Percentiles rank a stretch among this genome's conserved stretches.
phyloP scores from a whole-genome alignment of 2,797 vertebrate species.

The Lophius americanus region DNA sequence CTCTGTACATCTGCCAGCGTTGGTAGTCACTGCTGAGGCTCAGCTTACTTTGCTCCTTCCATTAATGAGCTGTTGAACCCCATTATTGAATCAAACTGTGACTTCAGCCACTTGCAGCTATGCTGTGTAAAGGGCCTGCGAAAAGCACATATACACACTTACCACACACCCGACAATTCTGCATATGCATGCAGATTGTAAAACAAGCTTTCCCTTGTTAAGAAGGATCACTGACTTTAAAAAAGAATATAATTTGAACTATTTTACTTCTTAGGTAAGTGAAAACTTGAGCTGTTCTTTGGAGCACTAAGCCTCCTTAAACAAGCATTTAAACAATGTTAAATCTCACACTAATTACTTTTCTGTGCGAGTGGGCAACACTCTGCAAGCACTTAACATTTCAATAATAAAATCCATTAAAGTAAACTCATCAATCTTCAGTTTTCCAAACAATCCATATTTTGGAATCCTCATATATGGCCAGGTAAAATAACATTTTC shows the following conservation, averaged over 20 bases:
- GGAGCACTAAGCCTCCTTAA: neutral
- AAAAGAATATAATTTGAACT: slow-evolving; percentile 29
- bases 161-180: slow-evolving; percentile 37
- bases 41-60: slow-evolving; percentile 64
- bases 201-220: slow-evolving; percentile 74
- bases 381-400: slow-evolving; percentile 34
- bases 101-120: slow-evolving; percentile 76
- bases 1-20: slow-evolving; percentile 39
- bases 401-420: slow-evolving; percentile 21
- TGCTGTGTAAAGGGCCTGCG: slow-evolving; percentile 64
- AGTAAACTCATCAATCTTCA: neutral
- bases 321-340: slow-evolving; percentile 3
- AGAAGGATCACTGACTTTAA: slow-evolving; percentile 42
- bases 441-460: slow-evolving; percentile 49
- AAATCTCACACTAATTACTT: slow-evolving; percentile 8
- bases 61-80: slow-evolving; percentile 74
- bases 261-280: slow-evolving; percentile 37
- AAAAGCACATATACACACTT: slow-evolving; percentile 5
- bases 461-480: slow-evolving; percentile 57
- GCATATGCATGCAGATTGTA: slow-evolving; percentile 63
- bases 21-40: slow-evolving; percentile 48
- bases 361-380: slow-evolving; percentile 24
- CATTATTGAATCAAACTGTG: slow-evolving; percentile 61
- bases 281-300: slow-evolving; percentile 6
- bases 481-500: slow-evolving; percentile 61